A percentile compares a stretch with the other conserved stretches of the same genome.
phyloP scores from a whole-genome alignment of 2,888 invertebrate species.

The Liopterus haemorrhoidalis region DNA sequence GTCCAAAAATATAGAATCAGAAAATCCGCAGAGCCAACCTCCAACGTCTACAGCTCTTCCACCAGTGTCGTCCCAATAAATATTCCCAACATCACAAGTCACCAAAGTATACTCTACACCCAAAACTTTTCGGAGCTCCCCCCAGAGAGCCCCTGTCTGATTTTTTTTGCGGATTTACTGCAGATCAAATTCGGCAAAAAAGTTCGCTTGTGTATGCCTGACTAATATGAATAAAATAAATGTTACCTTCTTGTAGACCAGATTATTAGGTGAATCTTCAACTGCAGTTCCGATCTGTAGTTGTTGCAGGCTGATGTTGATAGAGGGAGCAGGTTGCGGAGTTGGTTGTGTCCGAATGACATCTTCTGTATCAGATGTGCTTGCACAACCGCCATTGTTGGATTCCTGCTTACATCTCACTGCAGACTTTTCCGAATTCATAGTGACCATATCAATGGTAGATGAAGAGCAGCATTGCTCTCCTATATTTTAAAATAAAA shows the following conservation, averaged over 20 bases:
- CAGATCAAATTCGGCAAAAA: too few relatives aligned
- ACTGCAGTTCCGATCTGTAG: constrained; percentile 30
- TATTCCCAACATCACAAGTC: too few relatives aligned
- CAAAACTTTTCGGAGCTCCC: too few relatives aligned
- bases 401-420: constrained; percentile 53
- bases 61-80: too few relatives aligned
- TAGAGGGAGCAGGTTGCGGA: too few relatives aligned
- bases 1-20: too few relatives aligned
- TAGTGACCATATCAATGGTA: constrained; percentile 55
- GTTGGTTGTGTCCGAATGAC: constrained; percentile 29
- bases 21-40: too few relatives aligned
- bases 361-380: constrained; percentile 40
- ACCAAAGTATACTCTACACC: too few relatives aligned
- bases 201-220: too few relatives aligned
- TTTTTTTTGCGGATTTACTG: too few relatives aligned
- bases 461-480: constrained; percentile 22
- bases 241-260: constrained; percentile 79
- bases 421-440: constrained; percentile 59
- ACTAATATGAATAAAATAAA: constrained; percentile 7
- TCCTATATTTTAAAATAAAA: constrained; percentile 12
- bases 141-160: too few relatives aligned
- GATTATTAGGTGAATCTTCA: constrained; percentile 81
- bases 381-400: constrained; percentile 45
- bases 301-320: constrained; percentile 36
- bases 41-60: too few relatives aligned